Conservation (phyloP, 2,797 vertebrate genomes). For the Australoheros facetus region DNA sequence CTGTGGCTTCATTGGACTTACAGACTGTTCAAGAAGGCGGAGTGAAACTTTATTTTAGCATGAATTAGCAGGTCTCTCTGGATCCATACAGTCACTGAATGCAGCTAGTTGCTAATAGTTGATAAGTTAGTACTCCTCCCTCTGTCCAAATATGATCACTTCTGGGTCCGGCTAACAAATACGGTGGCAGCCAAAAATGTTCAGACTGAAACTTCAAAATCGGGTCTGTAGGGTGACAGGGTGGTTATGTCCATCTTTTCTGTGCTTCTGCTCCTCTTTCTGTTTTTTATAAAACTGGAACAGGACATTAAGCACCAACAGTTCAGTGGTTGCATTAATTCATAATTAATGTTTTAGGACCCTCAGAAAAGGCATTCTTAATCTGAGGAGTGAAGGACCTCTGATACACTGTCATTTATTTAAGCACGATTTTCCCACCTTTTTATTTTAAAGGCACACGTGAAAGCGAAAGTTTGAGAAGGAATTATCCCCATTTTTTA, state of each 20-base stretch:
- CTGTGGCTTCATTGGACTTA: too few species aligned
- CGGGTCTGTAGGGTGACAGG: neutral
- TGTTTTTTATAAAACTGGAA: neutral
- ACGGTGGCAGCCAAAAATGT: neutral
- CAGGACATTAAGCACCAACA: fast-evolving
- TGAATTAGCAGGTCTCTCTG: neutral
- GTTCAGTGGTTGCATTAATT: neutral
- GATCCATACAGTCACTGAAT: fast-evolving
- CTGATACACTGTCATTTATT: too few species aligned
- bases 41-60: fast-evolving
- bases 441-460: too few species aligned
- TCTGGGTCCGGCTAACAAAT: neutral
- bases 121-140: neutral
- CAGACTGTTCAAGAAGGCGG: too few species aligned
- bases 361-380: neutral
- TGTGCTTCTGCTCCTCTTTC: neutral
- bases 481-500: neutral
- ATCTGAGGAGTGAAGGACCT: too few species aligned
- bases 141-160: neutral
- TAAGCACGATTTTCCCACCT: too few species aligned
- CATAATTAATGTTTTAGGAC: neutral
- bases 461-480: too few species aligned
- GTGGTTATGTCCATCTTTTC: neutral
- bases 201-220: neutral
- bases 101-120: neutral